Percentiles rank a stretch among this genome's conserved stretches.
Conservation (phyloP, 2,113 vertebrate species). For the Cromileptes altivelis region DNA sequence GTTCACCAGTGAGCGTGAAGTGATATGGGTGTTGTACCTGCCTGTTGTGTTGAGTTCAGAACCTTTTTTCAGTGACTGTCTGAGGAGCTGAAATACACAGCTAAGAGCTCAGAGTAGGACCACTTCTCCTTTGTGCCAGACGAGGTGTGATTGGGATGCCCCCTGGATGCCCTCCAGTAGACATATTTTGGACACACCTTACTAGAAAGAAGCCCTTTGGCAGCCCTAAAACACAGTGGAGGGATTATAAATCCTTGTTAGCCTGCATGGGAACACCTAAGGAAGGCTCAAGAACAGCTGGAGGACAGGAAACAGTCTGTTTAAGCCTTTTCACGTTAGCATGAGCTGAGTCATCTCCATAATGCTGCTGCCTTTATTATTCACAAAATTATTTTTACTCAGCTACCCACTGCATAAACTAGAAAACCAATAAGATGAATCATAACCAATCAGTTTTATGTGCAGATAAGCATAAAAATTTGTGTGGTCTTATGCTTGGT, state of each 20-base stretch:
- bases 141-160: neutral
- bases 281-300: neutral
- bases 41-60: neutral
- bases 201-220: neutral
- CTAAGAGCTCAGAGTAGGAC: neutral
- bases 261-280: neutral
- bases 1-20: too few species aligned
- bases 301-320: neutral
- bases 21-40: too few species aligned
- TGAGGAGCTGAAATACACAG: neutral
- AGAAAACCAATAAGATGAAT: constrained; percentile 12
- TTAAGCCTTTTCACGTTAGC: neutral
- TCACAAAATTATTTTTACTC: neutral
- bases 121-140: neutral
- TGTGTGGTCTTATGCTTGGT: constrained; percentile 32
- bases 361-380: neutral
- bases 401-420: neutral
- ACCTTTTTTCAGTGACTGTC: neutral
- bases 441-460: constrained; percentile 20
- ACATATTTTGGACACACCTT: neutral
- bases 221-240: neutral
- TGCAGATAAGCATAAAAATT: constrained; percentile 26
- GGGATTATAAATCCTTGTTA: neutral
- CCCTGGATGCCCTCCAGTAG: neutral
- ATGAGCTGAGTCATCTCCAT: constrained; percentile 11